A percentile compares a stretch with the other conserved stretches of the same genome.
These are phyloP conservation scores for Australoheros scitulus DNA, from an alignment of 2,113 vertebrate species.

Conservation along the genomic window DNA sequence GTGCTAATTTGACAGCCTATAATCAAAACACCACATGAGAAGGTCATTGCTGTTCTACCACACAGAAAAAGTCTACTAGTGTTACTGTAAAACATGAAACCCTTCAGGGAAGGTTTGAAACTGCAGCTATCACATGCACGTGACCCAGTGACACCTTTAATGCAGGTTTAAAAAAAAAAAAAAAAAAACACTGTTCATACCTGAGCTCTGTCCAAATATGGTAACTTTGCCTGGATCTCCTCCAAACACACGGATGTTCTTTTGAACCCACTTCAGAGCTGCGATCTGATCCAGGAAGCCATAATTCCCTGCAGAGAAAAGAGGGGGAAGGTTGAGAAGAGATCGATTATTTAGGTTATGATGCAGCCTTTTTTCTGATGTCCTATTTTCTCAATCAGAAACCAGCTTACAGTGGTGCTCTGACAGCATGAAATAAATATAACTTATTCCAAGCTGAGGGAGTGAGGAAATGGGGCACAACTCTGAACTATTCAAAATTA, in stretches of 20 bases:
- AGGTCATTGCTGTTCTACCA: neutral
- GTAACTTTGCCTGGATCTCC: constrained; percentile 81
- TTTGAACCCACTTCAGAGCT: constrained; percentile 82
- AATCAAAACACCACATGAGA: neutral
- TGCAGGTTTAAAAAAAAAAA: no score
- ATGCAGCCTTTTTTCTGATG: constrained; percentile 29
- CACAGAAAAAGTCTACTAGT: neutral
- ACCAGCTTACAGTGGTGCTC: neutral
- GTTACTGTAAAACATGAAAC: neutral
- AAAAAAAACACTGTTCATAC: constrained; percentile 59
- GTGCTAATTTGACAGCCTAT: neutral
- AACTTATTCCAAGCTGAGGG: constrained; percentile 29
- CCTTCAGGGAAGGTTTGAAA: neutral
- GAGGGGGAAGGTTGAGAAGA: neutral
- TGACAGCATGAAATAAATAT: constrained; percentile 33
- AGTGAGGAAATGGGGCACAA: constrained; percentile 36
- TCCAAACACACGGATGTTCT: constrained; percentile 81
- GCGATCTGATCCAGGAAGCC: constrained; percentile 85
- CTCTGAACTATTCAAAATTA: constrained; percentile 31
- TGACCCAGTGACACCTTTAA: neutral
- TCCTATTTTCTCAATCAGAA: constrained; percentile 43
- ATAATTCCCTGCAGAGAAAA: constrained; percentile 77
- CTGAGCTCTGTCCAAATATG: constrained; percentile 83
- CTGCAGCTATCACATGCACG: neutral
- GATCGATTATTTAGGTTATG: constrained; percentile 15